phyloP scores from a whole-genome alignment of 2,888 invertebrate species.

The Amphiduros pacificus region DNA sequence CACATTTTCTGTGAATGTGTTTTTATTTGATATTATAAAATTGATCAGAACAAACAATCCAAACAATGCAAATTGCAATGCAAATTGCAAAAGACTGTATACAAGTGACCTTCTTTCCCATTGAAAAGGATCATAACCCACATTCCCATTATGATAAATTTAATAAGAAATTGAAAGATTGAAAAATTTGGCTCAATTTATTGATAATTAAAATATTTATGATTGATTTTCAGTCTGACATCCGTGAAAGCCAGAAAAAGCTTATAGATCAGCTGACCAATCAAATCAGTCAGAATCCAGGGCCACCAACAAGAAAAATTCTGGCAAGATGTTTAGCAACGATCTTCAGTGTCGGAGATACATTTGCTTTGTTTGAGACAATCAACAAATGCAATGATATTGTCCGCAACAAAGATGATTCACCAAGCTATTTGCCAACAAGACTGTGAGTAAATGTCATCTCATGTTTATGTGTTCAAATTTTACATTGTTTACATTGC shows the following conservation, averaged over 20 bases:
- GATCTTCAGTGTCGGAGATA: slow-evolving; percentile 95
- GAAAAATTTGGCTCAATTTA: too few relatives aligned
- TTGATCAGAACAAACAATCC: too few relatives aligned
- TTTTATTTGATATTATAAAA: too few relatives aligned
- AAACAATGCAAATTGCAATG: too few relatives aligned
- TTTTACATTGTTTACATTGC: too few relatives aligned
- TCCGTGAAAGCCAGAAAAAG: slow-evolving; percentile 94
- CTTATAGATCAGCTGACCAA: slow-evolving; percentile 90
- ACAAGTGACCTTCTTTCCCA: too few relatives aligned
- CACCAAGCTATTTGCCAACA: slow-evolving; percentile 90
- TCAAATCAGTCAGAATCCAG: slow-evolving; percentile 83
- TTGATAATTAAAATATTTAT: slow-evolving; percentile 1
- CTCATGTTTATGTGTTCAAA: too few relatives aligned
- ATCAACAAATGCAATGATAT: slow-evolving; percentile 98
- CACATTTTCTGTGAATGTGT: too few relatives aligned
- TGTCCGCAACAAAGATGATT: slow-evolving; percentile 94
- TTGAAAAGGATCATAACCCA: too few relatives aligned
- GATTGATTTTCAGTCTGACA: slow-evolving; percentile 75
- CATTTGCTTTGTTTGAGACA: slow-evolving; percentile 93
- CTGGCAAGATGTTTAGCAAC: slow-evolving; percentile 90
- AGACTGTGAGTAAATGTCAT: slow-evolving; percentile 93
- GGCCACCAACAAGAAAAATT: slow-evolving; percentile 89
- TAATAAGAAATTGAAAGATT: too few relatives aligned
- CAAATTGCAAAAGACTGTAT: too few relatives aligned
- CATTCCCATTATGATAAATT: too few relatives aligned